Base-by-base conservation (phyloP, 2,113 vertebrate genomes). In the Corvus hawaiiensis region DNA sequence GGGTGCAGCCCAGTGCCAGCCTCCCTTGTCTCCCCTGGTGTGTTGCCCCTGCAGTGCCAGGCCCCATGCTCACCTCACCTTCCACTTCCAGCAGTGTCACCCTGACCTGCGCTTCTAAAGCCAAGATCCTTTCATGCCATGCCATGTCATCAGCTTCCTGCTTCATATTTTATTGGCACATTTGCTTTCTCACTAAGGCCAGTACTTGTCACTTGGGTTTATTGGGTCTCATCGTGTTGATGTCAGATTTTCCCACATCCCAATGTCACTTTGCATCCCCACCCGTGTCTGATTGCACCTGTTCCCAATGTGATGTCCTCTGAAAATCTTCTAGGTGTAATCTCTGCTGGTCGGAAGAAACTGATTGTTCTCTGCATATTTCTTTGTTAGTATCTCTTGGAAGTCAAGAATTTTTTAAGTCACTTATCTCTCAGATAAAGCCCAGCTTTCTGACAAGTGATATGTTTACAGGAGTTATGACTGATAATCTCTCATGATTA, bases 211-310 rank as follows among this genome's bases (percentile, higher is more conserved):
- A 7, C 30, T 48, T 46, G n/a, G 14, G 20, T 64, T 64, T 44
- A 37, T 7, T 13, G 3, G 26, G 26, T 41, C 63, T 83, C 58
- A 19, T 24, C 3, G 1, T 54, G 19, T 33, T 37, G 3, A 64
- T 43, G 15, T 84, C 74, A 13, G n/a, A 32, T 79, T 52, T 32
- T 58, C 39, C 37, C 6, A 0, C 32, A 59, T 44, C 35, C 51
- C 24, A 6, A 13, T 37, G 32, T 20, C 14, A 2, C 69, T 80
- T 75, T 75, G 56, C 20, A 43, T 55, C 46, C 44, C 2, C 1
- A 37, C 15, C 16, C 0, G 0, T 48, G 39, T 54, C 20, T 66
- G 46, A 55, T 6, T 32, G 32, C 46, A 32, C 2, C 18, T 39
- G 16, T 11, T 44, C 32, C 44, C 28, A 22, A 0, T 2, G 7